Evolutionary conservation across 1,140 invertebrate genomes (phyloP).

Genomic region (Heterodera schachtii): DNA sequence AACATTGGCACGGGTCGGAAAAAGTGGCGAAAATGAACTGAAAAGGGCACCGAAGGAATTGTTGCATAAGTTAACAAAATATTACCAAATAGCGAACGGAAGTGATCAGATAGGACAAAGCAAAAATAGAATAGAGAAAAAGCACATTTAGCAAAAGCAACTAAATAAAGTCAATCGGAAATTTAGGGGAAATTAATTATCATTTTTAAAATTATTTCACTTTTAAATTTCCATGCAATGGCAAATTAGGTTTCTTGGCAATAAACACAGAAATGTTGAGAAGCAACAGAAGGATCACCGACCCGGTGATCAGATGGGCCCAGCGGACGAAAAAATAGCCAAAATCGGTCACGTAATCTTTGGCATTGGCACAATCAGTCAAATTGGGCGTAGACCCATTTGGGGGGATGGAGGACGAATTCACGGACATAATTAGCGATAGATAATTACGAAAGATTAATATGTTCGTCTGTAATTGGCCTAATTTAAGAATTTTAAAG

Average conservation of each 20-base stretch:
- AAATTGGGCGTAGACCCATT: background rate
- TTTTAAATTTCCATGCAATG: conserved; percentile 3
- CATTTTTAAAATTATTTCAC: background rate
- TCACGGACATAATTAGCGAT: background rate
- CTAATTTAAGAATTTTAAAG: too few relatives aligned
- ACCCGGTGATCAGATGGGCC: background rate
- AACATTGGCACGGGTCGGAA: conserved; percentile 1
- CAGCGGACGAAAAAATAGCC: background rate
- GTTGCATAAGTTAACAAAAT: background rate
- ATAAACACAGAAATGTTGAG: background rate
- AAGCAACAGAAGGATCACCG: background rate
- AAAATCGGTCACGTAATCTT: background rate
- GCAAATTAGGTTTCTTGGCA: background rate
- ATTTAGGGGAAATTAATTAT: background rate
- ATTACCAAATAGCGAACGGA: conserved; percentile 8
- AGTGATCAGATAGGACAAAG: conserved; percentile 11
- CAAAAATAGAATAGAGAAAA: conserved; percentile 21
- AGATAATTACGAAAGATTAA: background rate
- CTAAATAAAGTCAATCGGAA: background rate
- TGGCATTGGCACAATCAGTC: background rate
- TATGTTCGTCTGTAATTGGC: too few relatives aligned
- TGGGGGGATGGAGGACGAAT: background rate
- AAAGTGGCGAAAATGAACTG: background rate
- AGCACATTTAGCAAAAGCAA: conserved; percentile 2
- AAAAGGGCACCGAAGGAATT: background rate